Base-by-base conservation (phyloP, 1,140 invertebrate species). In the Drosophila suzukii region DNA sequence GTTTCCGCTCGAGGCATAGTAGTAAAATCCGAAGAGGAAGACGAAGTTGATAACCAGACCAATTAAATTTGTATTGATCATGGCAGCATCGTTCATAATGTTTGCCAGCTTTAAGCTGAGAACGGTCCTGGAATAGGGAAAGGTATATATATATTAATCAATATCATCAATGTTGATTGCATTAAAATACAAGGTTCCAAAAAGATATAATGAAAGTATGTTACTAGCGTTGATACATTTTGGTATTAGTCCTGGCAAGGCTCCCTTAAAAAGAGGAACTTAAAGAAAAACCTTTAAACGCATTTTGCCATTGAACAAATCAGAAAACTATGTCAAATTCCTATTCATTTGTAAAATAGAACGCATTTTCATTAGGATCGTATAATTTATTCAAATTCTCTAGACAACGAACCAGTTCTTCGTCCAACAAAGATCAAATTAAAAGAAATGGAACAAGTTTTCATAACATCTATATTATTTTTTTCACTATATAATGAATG, bases 31-130 rank as follows among this genome's bases (percentile, higher is more conserved):
- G 49, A 93, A 55, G 63, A 95, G 92, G 79, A 97, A 97, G 10
- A 94, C 39, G 0, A 94, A 82, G 85, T 96, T 97, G 36, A 96
- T 92, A 2, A 93, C 79, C 55, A 96, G 92, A 67, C 95, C 96
- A 86, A 95, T 94, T 57, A 96, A 81, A 93, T 97, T 97, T 30
- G 96, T 95, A 88, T 94, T 94, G 46, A 96, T 95, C 95, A 96
- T 97, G 0, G 93, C 94, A 61, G 93, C 91, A 91, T 97, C 96
- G 34, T 94, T 92, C 17, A 97, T 91, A 46, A 97, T 93, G 58
- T 94, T 92, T 34, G 95, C 96, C 91, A 96, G 95, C 78, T 95
- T 94, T 50, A 97, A 92, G 93, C 96, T 96, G 32, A 97, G 92
- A 49, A 95, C 89, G 38, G 94, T 94, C 92, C 96, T 97, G 89